phyloP scores from a whole-genome alignment of 1,140 invertebrate genomes.

The Lerema accius region DNA sequence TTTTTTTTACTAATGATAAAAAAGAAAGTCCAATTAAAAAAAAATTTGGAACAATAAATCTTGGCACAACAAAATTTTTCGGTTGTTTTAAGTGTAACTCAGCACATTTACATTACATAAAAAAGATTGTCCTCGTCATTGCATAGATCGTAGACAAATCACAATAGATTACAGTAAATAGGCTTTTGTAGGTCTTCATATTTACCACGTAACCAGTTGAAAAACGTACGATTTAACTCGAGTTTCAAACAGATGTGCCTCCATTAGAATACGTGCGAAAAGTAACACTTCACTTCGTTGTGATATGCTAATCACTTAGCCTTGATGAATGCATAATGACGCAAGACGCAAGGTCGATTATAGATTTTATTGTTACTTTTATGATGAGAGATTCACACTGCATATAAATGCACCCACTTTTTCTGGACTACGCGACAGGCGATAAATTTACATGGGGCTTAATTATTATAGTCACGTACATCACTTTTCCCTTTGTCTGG shows the following conservation, averaged over 20 bases:
- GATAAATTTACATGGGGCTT: slow-evolving; percentile 17
- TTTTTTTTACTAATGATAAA: no score
- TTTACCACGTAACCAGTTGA: no score
- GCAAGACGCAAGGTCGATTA: slow-evolving; percentile 39
- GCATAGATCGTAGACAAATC: no score
- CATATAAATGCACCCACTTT: slow-evolving; percentile 24
- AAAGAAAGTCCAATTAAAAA: no score
- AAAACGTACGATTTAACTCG: slow-evolving; percentile 27
- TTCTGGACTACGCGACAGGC: slow-evolving; percentile 6
- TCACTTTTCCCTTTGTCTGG: slow-evolving; percentile 18
- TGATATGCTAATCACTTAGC: slow-evolving; percentile 34
- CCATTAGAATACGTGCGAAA: slow-evolving; percentile 15
- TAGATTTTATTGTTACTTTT: slow-evolving; percentile 34
- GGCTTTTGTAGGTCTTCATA: no score
- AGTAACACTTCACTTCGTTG: slow-evolving; percentile 34
- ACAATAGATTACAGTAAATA: no score
- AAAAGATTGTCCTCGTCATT: no score
- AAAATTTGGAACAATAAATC: no score
- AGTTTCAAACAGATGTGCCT: slow-evolving; percentile 7
- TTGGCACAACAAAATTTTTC: no score
- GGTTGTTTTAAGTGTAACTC: no score
- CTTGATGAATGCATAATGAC: slow-evolving; percentile 28
- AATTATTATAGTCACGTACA: slow-evolving; percentile 24
- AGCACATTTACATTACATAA: no score
- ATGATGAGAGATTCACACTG: slow-evolving; percentile 31